Percentiles rank a stretch among this genome's conserved stretches.
Evolutionary conservation across 1,140 invertebrate species (phyloP).

Genomic region (Vanessa atalanta): DNA sequence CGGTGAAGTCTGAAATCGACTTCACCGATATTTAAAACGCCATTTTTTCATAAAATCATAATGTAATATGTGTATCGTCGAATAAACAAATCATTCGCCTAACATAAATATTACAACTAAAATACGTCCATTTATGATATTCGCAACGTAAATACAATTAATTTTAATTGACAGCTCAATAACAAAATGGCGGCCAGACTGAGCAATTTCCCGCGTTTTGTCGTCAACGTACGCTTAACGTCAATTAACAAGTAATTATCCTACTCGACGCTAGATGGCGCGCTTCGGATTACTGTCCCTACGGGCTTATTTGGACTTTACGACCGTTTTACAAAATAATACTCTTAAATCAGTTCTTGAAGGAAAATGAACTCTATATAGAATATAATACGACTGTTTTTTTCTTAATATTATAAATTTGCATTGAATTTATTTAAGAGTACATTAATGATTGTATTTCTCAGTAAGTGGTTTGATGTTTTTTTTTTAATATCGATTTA

Average conservation of each 20-base stretch:
- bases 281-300: constrained; percentile 60
- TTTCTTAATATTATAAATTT: neutral
- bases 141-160: neutral
- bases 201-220: constrained; percentile 47
- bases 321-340: constrained; percentile 13
- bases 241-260: constrained; percentile 72
- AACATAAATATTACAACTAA: too few species aligned
- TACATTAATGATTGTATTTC: constrained; percentile 6
- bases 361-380: neutral
- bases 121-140: neutral
- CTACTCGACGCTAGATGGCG: constrained; percentile 69
- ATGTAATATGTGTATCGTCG: too few species aligned
- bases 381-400: neutral
- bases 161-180: constrained; percentile 15
- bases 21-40: too few species aligned
- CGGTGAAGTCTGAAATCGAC: too few species aligned
- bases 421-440: constrained; percentile 2
- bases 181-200: neutral
- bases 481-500: neutral
- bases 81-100: too few species aligned
- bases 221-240: constrained; percentile 57
- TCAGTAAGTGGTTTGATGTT: neutral
- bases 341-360: neutral
- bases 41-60: too few species aligned
- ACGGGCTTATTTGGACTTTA: constrained; percentile 10